Evolutionary conservation across 1,140 invertebrate genomes (phyloP).

Genomic region (Hyphantria cunea): DNA sequence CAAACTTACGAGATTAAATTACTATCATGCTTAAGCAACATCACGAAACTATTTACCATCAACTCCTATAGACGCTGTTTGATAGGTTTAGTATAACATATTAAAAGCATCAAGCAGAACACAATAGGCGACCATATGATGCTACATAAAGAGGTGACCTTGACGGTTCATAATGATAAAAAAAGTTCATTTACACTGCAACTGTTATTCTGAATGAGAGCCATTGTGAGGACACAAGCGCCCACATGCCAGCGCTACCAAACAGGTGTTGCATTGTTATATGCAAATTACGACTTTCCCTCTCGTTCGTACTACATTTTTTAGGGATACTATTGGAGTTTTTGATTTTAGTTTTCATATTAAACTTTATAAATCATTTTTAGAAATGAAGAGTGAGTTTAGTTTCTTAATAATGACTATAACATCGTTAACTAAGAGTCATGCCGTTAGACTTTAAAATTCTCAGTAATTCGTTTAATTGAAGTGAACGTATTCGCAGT

Average conservation of each 20-base stretch:
- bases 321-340: conserved; percentile 35
- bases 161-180: conserved; percentile 65
- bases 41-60: neutral
- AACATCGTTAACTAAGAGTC: neutral
- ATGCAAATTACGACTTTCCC: conserved; percentile 78
- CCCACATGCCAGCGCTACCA: conserved; percentile 56
- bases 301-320: conserved; percentile 61
- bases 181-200: conserved; percentile 77
- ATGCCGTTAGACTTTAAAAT: too few species aligned
- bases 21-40: neutral
- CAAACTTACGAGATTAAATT: too few species aligned
- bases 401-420: neutral
- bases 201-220: conserved; percentile 54
- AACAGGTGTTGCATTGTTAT: conserved; percentile 78
- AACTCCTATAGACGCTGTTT: neutral
- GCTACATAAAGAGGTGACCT: conserved; percentile 58
- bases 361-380: conserved; percentile 4
- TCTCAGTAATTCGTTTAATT: neutral
- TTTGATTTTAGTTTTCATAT: conserved; percentile 12
- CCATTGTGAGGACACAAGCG: conserved; percentile 59
- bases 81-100: conserved; percentile 15
- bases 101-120: conserved; percentile 16
- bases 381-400: conserved; percentile 16
- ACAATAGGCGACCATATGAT: conserved; percentile 44
- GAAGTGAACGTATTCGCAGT: neutral